Percentiles rank a stretch among this genome's conserved stretches.
Evolutionary conservation across 2,113 vertebrate species (phyloP).

Genomic region (Motacilla tschutschensis): DNA sequence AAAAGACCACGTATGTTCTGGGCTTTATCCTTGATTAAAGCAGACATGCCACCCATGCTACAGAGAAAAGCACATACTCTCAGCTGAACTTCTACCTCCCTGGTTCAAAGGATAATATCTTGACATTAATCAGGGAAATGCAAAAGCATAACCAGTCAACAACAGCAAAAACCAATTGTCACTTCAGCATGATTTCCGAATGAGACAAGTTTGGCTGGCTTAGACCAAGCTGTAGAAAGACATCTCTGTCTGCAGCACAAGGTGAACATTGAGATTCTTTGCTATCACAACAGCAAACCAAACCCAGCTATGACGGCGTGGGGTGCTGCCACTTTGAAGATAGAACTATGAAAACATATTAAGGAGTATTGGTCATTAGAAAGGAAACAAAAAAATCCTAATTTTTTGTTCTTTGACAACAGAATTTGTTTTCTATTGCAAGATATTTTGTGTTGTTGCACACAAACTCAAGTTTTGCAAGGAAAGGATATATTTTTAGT

Average conservation of each 20-base stretch:
- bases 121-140: neutral
- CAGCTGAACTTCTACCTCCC: neutral
- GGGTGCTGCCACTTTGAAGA: neutral
- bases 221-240: neutral
- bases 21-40: neutral
- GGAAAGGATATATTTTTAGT: neutral
- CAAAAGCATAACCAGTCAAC: neutral
- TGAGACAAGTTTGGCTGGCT: neutral
- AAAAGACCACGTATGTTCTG: neutral
- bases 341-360: neutral
- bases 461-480: neutral
- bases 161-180: neutral
- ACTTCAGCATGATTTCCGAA: neutral
- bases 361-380: neutral
- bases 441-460: neutral
- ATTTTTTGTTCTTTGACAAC: neutral
- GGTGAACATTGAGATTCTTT: neutral
- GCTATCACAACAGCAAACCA: neutral
- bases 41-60: neutral
- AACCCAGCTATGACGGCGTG: accelerated
- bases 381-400: neutral
- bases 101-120: neutral
- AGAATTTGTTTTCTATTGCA: neutral
- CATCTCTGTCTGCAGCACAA: neutral
- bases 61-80: neutral